Conservation (phyloP, 1,140 invertebrate genomes). For the Microplitis demolitor region DNA sequence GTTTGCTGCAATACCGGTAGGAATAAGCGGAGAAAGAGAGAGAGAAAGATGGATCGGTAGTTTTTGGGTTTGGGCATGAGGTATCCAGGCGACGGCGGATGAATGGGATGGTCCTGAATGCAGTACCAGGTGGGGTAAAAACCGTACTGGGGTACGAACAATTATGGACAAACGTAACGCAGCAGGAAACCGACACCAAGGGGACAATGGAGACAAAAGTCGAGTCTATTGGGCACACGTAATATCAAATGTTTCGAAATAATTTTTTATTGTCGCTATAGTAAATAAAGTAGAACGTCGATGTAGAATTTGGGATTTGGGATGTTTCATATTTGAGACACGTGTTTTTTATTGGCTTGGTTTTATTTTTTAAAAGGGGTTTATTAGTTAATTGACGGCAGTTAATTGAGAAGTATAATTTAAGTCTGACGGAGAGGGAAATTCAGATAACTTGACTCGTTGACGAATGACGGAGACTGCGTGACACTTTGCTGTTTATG, state of each 20-base stretch:
- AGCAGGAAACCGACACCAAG: constrained; percentile 22
- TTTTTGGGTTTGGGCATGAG: no score
- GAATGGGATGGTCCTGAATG: constrained; percentile 40
- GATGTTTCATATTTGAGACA: no score
- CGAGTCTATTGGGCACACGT: neutral
- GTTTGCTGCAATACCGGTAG: neutral
- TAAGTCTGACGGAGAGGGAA: constrained; percentile 13
- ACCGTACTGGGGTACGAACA: constrained; percentile 45
- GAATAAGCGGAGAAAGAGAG: neutral
- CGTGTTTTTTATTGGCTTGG: no score
- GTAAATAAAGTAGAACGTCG: no score
- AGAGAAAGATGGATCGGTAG: constrained; percentile 2
- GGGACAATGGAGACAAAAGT: neutral
- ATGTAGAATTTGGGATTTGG: no score
- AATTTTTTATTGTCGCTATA: neutral
- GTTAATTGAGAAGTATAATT: constrained; percentile 19
- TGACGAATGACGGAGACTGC: constrained; percentile 31
- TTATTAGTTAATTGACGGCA: constrained; percentile 1
- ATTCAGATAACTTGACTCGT: constrained; percentile 14
- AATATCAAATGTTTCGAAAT: neutral
- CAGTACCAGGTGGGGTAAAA: constrained; percentile 47
- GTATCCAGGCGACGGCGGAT: constrained; percentile 16
- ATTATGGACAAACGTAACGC: constrained; percentile 44
- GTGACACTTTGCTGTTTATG: constrained; percentile 58
- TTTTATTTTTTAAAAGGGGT: no score